Evolutionary conservation across 1,140 invertebrate genomes (phyloP).

Genomic region (Battus philenor): DNA sequence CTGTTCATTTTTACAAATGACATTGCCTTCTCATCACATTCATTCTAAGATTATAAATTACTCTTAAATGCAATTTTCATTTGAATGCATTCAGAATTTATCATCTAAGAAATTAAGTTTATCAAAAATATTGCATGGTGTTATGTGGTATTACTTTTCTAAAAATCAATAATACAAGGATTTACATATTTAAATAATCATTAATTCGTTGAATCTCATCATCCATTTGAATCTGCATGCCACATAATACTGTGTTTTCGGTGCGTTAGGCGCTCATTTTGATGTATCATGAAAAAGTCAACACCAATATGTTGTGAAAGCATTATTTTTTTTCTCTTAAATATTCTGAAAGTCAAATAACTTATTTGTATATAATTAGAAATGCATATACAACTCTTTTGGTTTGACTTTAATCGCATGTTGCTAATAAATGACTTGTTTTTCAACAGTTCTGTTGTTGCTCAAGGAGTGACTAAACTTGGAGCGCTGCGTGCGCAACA

Average conservation of each 20-base stretch:
- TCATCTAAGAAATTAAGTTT: slow-evolving; percentile 21
- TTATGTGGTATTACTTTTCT: slow-evolving; percentile 55
- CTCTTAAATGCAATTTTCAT: not conserved
- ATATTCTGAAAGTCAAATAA: slow-evolving; percentile 2
- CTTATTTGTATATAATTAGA: slow-evolving; percentile 1
- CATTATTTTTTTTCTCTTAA: slow-evolving; percentile 19
- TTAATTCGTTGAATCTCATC: slow-evolving; percentile 14
- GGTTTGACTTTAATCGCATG: slow-evolving; percentile 67
- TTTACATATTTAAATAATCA: not conserved
- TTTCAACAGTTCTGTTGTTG: slow-evolving; percentile 75
- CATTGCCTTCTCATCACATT: slow-evolving; percentile 7
- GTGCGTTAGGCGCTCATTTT: slow-evolving; percentile 40
- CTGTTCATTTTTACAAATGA: slow-evolving; percentile 5
- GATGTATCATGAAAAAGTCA: slow-evolving; percentile 61
- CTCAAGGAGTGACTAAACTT: slow-evolving; percentile 73
- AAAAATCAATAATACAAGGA: slow-evolving; percentile 1
- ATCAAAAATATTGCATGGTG: slow-evolving; percentile 50
- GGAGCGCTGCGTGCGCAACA: slow-evolving; percentile 72
- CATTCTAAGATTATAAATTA: slow-evolving; percentile 21
- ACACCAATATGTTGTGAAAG: slow-evolving; percentile 54
- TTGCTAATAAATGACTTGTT: slow-evolving; percentile 75
- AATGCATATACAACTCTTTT: slow-evolving; percentile 48
- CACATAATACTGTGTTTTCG: slow-evolving; percentile 69
- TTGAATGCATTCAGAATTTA: slow-evolving; percentile 10
- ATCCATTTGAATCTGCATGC: slow-evolving; percentile 36